Evolutionary conservation across 2,113 vertebrate genomes (phyloP).

Genomic region (Vombatus ursinus): DNA sequence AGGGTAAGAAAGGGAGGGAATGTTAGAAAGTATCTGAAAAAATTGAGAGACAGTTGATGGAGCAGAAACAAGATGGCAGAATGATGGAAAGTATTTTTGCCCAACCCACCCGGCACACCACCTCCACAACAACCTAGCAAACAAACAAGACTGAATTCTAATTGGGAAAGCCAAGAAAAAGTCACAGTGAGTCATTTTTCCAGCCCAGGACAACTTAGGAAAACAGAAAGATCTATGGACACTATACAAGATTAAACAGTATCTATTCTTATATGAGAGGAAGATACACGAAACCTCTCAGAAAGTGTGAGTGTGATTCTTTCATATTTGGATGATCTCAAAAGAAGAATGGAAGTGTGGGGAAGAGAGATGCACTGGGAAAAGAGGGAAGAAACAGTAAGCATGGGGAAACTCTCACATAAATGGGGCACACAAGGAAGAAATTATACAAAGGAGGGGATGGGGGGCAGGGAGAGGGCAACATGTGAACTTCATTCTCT

Average conservation of each 20-base stretch:
- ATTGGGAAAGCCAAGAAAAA: neutral
- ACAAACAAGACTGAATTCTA: neutral
- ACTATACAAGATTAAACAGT: neutral
- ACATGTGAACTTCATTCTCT: neutral
- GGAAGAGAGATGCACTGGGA: neutral
- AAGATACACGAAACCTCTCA: neutral
- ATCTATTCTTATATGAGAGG: neutral
- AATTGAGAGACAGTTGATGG: neutral
- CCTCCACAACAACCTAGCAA: neutral
- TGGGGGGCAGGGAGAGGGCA: neutral
- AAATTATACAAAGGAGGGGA: neutral
- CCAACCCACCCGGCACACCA: neutral
- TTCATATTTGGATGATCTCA: neutral
- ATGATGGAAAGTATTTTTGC: neutral
- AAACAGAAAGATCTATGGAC: neutral
- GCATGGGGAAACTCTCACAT: neutral
- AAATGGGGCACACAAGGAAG: neutral
- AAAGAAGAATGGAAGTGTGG: neutral
- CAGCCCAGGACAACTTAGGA: neutral
- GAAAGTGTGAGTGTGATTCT: neutral
- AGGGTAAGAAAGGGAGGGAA: neutral
- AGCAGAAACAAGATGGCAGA: neutral
- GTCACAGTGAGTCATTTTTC: neutral
- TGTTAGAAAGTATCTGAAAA: neutral
- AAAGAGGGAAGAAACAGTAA: neutral